phyloP scores from a whole-genome alignment of 2,113 vertebrate species.

The Ochotona curzoniae region DNA sequence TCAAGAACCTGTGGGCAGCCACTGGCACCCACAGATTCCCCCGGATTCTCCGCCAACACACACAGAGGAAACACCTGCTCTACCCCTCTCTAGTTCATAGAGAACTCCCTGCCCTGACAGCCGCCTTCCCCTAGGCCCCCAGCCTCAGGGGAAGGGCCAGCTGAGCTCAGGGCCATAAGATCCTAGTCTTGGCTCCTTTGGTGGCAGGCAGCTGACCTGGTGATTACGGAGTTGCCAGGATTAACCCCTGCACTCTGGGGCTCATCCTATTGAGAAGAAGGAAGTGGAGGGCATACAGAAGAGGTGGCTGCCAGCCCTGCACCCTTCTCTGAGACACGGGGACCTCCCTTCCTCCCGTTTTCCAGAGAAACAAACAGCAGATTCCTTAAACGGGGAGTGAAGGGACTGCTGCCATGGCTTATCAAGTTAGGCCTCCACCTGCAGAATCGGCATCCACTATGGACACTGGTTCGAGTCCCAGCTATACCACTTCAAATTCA shows the following conservation, averaged over 20 bases:
- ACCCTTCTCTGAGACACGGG: neutral
- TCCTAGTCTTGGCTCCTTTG: neutral
- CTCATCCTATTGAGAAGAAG: neutral
- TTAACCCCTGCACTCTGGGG: constrained; percentile 71
- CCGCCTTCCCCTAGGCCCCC: neutral
- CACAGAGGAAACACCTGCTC: too few species aligned
- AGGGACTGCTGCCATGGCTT: too few species aligned
- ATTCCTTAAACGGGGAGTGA: neutral
- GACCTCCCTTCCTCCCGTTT: neutral
- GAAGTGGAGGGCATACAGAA: neutral
- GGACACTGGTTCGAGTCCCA: too few species aligned
- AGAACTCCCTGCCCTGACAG: neutral
- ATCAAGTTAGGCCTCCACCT: too few species aligned
- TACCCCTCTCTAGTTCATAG: neutral
- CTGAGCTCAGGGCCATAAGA: neutral
- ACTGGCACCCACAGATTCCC: neutral
- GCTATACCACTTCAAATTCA: too few species aligned
- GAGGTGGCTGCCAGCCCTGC: neutral
- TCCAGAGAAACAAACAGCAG: constrained; percentile 3
- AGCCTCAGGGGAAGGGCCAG: constrained; percentile 1
- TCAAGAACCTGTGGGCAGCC: neutral
- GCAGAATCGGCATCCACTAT: too few species aligned
- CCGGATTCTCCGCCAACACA: too few species aligned
- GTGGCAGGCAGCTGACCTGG: neutral
- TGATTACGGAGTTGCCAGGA: constrained; percentile 20